A percentile compares a stretch with the other conserved stretches of the same genome.
Evolutionary conservation across 1,140 invertebrate genomes (phyloP).

Genomic region (Achroia grisella): DNA sequence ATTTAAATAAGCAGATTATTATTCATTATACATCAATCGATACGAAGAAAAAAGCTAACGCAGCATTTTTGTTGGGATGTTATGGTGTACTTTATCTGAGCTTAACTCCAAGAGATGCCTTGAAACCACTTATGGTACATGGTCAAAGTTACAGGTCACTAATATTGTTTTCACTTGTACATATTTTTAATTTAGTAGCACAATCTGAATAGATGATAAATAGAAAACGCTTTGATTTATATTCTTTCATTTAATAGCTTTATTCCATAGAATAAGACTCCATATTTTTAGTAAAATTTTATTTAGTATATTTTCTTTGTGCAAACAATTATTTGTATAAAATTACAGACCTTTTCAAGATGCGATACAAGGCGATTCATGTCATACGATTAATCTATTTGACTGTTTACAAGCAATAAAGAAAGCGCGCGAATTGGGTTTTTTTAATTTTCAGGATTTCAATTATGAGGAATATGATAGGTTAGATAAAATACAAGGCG

Average conservation of each 20-base stretch:
- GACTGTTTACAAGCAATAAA: constrained; percentile 92
- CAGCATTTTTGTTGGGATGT: constrained; percentile 90
- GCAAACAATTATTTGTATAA: constrained; percentile 4
- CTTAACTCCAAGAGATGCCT: constrained; percentile 88
- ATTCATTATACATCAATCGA: constrained; percentile 87
- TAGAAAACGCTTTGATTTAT: too few relatives aligned
- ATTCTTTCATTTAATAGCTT: too few relatives aligned
- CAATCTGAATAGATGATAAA: too few relatives aligned
- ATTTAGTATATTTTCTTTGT: neutral
- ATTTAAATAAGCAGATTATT: constrained; percentile 49
- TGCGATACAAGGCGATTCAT: constrained; percentile 87
- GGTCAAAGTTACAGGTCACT: constrained; percentile 72
- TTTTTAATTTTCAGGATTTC: constrained; percentile 96
- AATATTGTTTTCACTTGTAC: constrained; percentile 3
- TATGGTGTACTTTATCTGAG: constrained; percentile 94
- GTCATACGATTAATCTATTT: constrained; percentile 86
- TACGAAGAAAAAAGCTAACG: constrained; percentile 80
- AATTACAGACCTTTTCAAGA: constrained; percentile 83
- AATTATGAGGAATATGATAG: constrained; percentile 95
- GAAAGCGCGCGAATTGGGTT: constrained; percentile 89
- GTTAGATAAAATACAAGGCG: constrained; percentile 94
- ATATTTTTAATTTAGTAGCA: too few relatives aligned
- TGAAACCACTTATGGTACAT: constrained; percentile 81
- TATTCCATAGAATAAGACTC: too few relatives aligned
- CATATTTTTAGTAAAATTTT: too few relatives aligned